phyloP scores from a whole-genome alignment of 2,888 invertebrate genomes.

The Drosophila fulvimacula region DNA sequence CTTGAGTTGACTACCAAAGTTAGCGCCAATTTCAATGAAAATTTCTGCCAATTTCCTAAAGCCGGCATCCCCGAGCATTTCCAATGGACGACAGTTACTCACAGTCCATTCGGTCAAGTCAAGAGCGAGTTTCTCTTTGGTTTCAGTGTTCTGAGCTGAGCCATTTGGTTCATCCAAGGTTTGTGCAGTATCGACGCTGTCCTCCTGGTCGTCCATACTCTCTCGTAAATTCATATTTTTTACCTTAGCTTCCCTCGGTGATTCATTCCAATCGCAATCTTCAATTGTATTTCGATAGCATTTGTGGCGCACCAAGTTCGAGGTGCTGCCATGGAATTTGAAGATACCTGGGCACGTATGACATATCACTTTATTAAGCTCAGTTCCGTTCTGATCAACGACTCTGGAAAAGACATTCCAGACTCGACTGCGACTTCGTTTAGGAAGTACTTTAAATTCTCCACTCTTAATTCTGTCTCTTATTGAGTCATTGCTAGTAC shows the following conservation, averaged over 20 bases:
- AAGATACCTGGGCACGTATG: constrained; percentile 15
- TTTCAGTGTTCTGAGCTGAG: background rate
- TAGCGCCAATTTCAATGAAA: constrained; percentile 10
- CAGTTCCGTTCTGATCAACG: constrained; percentile 9
- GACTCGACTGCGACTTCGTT: constrained; percentile 15
- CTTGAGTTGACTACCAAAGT: constrained; percentile 1
- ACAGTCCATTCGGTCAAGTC: constrained; percentile 5
- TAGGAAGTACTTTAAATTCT: constrained; percentile 9
- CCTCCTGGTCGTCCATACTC: background rate
- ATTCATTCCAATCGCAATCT: background rate
- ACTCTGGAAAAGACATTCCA: constrained; percentile 21
- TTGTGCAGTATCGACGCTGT: background rate
- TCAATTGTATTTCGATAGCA: constrained; percentile 6
- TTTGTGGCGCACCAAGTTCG: constrained; percentile 17
- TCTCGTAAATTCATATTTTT: too few relatives aligned
- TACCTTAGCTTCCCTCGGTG: background rate
- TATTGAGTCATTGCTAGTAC: background rate
- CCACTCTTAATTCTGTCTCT: constrained; percentile 12
- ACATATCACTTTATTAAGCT: constrained; percentile 14
- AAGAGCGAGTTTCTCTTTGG: background rate
- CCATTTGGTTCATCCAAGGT: background rate
- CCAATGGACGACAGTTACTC: constrained; percentile 4
- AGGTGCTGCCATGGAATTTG: constrained; percentile 13
- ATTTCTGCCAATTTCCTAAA: constrained; percentile 1
- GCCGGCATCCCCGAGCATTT: background rate